Base-by-base conservation (phyloP, 2,113 vertebrate species). In the Salvelinus alpinus region DNA sequence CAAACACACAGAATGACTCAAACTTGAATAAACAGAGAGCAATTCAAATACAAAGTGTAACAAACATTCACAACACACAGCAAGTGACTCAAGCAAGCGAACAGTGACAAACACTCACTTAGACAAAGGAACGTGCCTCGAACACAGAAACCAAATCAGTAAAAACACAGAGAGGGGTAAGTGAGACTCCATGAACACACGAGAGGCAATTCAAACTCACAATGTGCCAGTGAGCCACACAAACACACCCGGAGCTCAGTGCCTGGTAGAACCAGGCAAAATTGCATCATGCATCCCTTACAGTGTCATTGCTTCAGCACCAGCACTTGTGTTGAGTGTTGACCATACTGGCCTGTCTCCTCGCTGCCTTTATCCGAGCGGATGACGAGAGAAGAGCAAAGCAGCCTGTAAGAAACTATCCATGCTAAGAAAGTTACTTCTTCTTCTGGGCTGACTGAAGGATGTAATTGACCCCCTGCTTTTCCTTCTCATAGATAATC, bases 241-340 rank as follows among this genome's bases (percentile, higher is more conserved):
- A 54, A 44, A 68, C 38, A 64, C 60, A 34, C 70, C 67, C 38
- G 11, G 68, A 66, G 73, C 34, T 48, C 25, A 4, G 11, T 67
- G 79, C 51, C 73, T 57, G 18, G 12, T 27, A 77, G 79, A 66
- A 22, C 64, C 4, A 14, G 38, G 74, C 48, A 20, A 68, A 79
- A 82, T 76, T 75, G 18, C 70, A 11, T 85, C 80, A 67, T 27
- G 34, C 65, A 65, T 69, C 57, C 78, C 57, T 60, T 59, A 60
- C 44, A 67, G 70, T 64, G 66, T 73, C 73, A 84, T n/a, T 68
- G 66, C 71, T 64, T 65, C 75, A 72, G 29, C 76, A 78, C 54
- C 60, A 65, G 54, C 57, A 47, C 73, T 51, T 59, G 64, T 31
- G 71, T 8, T 60, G 57, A 20, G 64, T 29, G 70, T 24, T 62